Percentiles rank a stretch among this genome's conserved stretches.
These are phyloP conservation scores for Orthosia gothica DNA, from an alignment of 2,888 invertebrate genomes.

Conservation along the genomic window DNA sequence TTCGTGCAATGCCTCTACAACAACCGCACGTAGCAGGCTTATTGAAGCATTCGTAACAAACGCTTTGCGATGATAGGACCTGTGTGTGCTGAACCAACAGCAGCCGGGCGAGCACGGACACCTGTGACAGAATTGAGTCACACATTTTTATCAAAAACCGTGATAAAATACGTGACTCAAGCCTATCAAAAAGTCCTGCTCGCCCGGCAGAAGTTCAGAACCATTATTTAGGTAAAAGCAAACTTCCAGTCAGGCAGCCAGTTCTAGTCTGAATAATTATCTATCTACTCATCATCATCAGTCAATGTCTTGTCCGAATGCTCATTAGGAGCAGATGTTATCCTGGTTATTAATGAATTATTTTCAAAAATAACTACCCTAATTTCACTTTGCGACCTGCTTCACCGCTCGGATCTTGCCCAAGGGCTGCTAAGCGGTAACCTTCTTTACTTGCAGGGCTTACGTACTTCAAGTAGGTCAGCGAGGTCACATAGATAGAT, in stretches of 20 bases:
- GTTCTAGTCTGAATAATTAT: constrained; percentile 11
- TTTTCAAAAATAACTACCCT: constrained; percentile 3
- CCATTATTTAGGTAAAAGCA: neutral
- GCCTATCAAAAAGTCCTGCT: too few species aligned
- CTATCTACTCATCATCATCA: constrained; percentile 11
- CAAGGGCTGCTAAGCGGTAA: constrained; percentile 12
- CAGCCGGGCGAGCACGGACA: neutral
- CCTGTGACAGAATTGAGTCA: too few species aligned
- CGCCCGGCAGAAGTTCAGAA: neutral
- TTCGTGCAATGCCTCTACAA: neutral
- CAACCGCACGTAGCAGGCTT: neutral
- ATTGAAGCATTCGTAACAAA: neutral
- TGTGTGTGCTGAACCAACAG: neutral
- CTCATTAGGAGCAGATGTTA: constrained; percentile 5
- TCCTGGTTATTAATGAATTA: neutral
- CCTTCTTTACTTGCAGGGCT: constrained; percentile 21
- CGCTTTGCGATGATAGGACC: neutral
- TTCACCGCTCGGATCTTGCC: neutral
- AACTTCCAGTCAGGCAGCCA: neutral
- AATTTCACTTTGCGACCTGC: neutral
- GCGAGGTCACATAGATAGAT: constrained; percentile 31
- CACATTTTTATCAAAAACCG: too few species aligned
- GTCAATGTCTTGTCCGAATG: constrained; percentile 12
- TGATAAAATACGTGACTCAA: too few species aligned
- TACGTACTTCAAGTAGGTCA: constrained; percentile 42